Conservation (phyloP, 2,888 invertebrate genomes). For the Harmothoe impar region DNA sequence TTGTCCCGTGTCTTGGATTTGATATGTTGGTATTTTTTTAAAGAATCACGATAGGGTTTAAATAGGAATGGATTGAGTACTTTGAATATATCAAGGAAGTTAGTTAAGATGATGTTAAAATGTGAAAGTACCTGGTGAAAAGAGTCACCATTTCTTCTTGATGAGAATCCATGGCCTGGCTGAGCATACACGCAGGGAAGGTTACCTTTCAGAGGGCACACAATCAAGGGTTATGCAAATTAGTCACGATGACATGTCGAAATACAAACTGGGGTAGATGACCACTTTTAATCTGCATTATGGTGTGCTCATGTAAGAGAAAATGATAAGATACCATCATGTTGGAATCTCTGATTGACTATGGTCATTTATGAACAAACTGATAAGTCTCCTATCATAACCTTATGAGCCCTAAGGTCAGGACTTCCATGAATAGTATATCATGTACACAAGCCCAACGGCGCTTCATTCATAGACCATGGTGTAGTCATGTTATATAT, state of each 20-base stretch:
- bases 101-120: background rate
- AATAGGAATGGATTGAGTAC: background rate
- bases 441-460: slow-evolving; percentile 30
- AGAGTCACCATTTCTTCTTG: background rate
- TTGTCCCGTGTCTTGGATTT: slow-evolving; percentile 13
- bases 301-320: background rate
- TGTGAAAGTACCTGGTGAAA: background rate
- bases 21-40: slow-evolving; percentile 20
- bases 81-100: background rate
- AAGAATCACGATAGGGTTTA: slow-evolving; percentile 28
- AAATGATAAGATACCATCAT: background rate
- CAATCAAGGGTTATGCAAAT: slow-evolving; percentile 21
- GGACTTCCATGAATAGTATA: slow-evolving; percentile 49
- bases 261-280: background rate
- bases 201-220: slow-evolving; percentile 21
- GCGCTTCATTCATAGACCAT: background rate
- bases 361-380: background rate
- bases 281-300: background rate
- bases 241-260: background rate
- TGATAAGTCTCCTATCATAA: background rate
- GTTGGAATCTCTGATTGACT: slow-evolving; percentile 39
- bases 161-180: background rate
- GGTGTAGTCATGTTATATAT: slow-evolving; percentile 6
- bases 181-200: slow-evolving; percentile 8
- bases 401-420: slow-evolving; percentile 23